These are phyloP conservation scores for Noctua janthe DNA, from an alignment of 2,888 invertebrate species.

Conservation along the genomic window DNA sequence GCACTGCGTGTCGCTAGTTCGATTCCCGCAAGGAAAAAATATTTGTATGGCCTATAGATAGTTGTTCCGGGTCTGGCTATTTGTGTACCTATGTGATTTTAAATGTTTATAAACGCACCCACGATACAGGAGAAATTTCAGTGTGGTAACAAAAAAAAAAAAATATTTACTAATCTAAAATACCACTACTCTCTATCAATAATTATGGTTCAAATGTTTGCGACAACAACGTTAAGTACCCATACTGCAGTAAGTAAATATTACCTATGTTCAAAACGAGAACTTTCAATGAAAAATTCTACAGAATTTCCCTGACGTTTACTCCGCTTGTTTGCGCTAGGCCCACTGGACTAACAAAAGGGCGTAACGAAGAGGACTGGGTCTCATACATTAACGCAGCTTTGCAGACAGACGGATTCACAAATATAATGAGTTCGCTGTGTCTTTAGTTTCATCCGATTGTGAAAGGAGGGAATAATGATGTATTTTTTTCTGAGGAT, in stretches of 20 bases:
- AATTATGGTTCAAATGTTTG: background rate
- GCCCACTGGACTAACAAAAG: slow-evolving; percentile 41
- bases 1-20: no score
- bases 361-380: slow-evolving; percentile 35
- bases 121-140: no score
- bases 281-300: background rate
- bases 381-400: slow-evolving; percentile 53
- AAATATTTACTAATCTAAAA: no score
- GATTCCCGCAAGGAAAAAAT: no score
- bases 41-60: no score
- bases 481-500: slow-evolving; percentile 12
- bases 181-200: no score
- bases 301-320: background rate
- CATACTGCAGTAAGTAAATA: background rate
- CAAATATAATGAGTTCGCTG: slow-evolving; percentile 62
- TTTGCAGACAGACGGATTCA: slow-evolving; percentile 49
- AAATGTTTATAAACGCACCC: no score
- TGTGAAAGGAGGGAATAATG: slow-evolving; percentile 37
- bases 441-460: slow-evolving; percentile 43
- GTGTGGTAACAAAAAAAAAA: no score
- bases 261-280: background rate
- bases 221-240: background rate
- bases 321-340: background rate
- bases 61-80: no score
- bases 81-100: no score